Base-by-base conservation (phyloP, 2,888 invertebrate species). In the Pterostichus madidus region DNA sequence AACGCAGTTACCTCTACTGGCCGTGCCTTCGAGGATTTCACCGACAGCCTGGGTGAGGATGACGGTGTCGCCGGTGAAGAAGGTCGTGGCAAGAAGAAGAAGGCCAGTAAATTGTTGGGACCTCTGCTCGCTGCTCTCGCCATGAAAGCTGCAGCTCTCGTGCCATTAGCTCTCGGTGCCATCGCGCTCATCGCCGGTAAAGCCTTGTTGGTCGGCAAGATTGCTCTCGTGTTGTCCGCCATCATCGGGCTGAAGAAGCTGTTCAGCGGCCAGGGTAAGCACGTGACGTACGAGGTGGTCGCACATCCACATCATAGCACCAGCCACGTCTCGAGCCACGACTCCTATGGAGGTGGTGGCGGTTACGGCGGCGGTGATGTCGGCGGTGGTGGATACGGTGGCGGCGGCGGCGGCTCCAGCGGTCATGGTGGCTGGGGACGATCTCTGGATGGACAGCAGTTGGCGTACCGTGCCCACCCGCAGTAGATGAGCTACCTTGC, bases 101-200 rank as follows among this genome's bases (percentile, higher is more conserved):
- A 96, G 90, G 95, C 94, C 1, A 93, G 93, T 82, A 96, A 96
- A 88, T 93, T 96, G 86, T 88, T 96, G 61, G 95, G 96, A 84
- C 96, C 96, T 0, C 89, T 96, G 84, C 91, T 96, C 85, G 94
- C 95, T 84, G 93, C 95, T 83, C 90, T 96, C 86, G 95, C 95
- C 13, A 89, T 96, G 87, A 96, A 96, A 89, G 93, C 95, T 87
- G 95, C 96, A 88, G 94, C 96, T 39, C 89, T 97, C 75, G 91
- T 96, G 87, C 96, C 96, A 35, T 88, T 97, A 76, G 93, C 95
- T 1, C 92, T 97, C 61, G 96, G 96, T 77, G 95, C 94, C 76
- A 96, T 96, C 86, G 96, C 96, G 32, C 90, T 96, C 86, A 95
- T 96, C 87, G 96, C 96, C 84, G 96, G 96, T 83, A 96, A 96